Evolutionary conservation across 2,797 vertebrate genomes (phyloP).

Genomic region (Coregonus suidteri): DNA sequence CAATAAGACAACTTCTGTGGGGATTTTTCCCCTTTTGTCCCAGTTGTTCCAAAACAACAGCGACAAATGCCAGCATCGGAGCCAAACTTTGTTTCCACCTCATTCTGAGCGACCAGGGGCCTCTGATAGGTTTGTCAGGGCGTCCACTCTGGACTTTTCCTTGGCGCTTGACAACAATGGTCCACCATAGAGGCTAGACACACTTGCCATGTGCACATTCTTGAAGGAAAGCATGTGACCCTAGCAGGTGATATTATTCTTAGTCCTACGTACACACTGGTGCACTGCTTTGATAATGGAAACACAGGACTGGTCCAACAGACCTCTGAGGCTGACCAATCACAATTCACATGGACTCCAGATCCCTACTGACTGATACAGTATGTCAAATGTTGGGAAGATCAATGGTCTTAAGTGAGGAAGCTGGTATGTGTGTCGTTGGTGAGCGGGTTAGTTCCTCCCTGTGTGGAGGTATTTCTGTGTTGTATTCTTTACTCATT

Average conservation of each 20-base stretch:
- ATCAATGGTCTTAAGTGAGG: not conserved
- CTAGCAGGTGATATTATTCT: conserved; percentile 10
- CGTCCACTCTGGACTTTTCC: not conserved
- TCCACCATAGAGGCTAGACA: not conserved
- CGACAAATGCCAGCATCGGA: not conserved
- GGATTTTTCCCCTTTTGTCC: not conserved
- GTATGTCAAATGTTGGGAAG: not conserved
- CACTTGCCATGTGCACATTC: conserved; percentile 8
- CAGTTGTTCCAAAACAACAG: not conserved
- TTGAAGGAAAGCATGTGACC: conserved; percentile 23
- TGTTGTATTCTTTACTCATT: no score
- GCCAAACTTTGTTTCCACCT: not conserved
- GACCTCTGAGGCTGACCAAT: not conserved
- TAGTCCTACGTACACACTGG: not conserved
- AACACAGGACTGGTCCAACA: not conserved
- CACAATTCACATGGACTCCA: no score
- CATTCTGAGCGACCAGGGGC: not conserved
- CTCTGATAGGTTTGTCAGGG: not conserved
- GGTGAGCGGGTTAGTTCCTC: no score
- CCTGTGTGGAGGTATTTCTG: no score
- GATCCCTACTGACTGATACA: not conserved
- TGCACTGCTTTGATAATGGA: not conserved
- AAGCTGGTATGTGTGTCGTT: no score
- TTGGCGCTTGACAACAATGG: not conserved
- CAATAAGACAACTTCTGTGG: conserved; percentile 1